Conservation (phyloP, 1,140 invertebrate genomes). For the Dendrolimus kikuchii region DNA sequence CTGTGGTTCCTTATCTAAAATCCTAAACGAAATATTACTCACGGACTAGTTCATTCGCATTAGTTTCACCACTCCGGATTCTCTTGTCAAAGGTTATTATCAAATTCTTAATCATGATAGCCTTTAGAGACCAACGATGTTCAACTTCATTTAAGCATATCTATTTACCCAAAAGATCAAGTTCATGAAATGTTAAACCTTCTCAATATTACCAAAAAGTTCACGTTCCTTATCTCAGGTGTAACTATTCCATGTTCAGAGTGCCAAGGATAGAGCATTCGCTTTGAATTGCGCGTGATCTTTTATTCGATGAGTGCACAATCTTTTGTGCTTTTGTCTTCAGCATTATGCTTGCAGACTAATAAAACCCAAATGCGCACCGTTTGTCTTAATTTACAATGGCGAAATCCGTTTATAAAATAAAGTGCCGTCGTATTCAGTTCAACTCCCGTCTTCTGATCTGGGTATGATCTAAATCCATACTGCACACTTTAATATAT, state of each 20-base stretch:
- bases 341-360: not conserved
- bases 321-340: too few species aligned
- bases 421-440: too few species aligned
- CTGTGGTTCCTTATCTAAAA: conserved; percentile 51
- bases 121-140: conserved; percentile 9
- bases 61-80: conserved; percentile 36
- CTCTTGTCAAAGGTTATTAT: conserved; percentile 40
- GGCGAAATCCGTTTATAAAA: too few species aligned
- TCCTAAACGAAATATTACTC: conserved; percentile 43
- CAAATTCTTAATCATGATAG: conserved; percentile 23
- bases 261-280: too few species aligned
- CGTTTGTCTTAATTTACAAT: not conserved
- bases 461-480: too few species aligned
- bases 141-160: conserved; percentile 1
- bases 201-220: too few species aligned
- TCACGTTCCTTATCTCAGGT: too few species aligned
- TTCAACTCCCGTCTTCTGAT: too few species aligned
- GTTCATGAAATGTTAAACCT: not conserved
- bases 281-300: too few species aligned
- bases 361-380: not conserved
- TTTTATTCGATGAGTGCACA: too few species aligned
- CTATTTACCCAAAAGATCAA: conserved; percentile 4
- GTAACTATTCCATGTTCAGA: too few species aligned
- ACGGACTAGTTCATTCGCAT: conserved; percentile 42
- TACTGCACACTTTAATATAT: too few species aligned